Conservation (phyloP, 2,888 invertebrate species). For the Harmothoe impar region DNA sequence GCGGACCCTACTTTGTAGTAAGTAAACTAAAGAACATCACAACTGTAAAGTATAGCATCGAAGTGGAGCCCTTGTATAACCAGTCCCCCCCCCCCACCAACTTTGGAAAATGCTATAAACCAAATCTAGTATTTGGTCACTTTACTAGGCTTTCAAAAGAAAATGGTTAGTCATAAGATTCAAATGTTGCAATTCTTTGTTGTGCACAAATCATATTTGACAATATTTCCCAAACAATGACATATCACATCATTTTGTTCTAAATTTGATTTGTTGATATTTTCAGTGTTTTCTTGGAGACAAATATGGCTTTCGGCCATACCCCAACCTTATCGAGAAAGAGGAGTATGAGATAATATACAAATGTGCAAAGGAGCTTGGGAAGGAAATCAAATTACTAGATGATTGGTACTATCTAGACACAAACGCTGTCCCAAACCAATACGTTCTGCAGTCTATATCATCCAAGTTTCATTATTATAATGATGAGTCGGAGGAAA, state of each 20-base stretch:
- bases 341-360: slow-evolving; percentile 64
- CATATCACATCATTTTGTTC: background rate
- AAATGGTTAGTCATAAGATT: too few species aligned
- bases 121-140: background rate
- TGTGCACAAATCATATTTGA: background rate
- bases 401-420: slow-evolving; percentile 83
- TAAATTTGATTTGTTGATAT: background rate
- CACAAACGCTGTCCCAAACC: slow-evolving; percentile 89
- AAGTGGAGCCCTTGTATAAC: background rate
- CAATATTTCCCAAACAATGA: background rate
- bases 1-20: slow-evolving; percentile 55
- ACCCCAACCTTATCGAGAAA: slow-evolving; percentile 65
- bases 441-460: slow-evolving; percentile 89
- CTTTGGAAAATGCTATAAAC: background rate
- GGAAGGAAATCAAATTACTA: slow-evolving; percentile 41
- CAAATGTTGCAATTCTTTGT: too few species aligned
- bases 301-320: slow-evolving; percentile 68
- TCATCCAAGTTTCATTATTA: slow-evolving; percentile 78
- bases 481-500: slow-evolving; percentile 73
- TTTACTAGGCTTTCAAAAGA: background rate
- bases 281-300: slow-evolving; percentile 68
- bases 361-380: slow-evolving; percentile 42
- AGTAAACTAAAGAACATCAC: too few species aligned
- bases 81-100: background rate
- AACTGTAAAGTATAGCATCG: background rate